These are phyloP conservation scores for Lysandra coridon DNA, from an alignment of 2,888 invertebrate genomes.

Conservation along the genomic window DNA sequence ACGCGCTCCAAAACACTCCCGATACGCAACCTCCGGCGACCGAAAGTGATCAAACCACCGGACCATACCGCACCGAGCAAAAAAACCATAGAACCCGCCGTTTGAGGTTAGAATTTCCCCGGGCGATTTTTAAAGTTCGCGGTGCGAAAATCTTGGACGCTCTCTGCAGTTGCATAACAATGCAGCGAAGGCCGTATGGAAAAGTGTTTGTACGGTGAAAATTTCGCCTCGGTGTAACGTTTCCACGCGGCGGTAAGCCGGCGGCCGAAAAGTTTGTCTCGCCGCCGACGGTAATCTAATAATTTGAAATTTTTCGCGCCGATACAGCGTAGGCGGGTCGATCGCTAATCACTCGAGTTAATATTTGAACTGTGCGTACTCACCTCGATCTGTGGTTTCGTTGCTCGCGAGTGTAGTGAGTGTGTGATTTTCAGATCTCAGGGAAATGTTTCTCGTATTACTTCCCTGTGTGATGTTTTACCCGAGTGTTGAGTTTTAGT, in stretches of 20 bases:
- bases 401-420: conserved; percentile 53
- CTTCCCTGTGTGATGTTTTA: conserved; percentile 72
- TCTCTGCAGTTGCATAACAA: conserved; percentile 72
- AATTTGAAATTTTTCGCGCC: conserved; percentile 69
- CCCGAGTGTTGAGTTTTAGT: conserved; percentile 68
- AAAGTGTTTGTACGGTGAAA: conserved; percentile 65
- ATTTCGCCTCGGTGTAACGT: conserved; percentile 54
- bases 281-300: conserved; percentile 66
- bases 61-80: conserved; percentile 29
- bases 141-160: conserved; percentile 52
- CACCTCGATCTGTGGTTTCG: conserved; percentile 45
- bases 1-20: conserved; percentile 50
- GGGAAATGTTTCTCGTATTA: conserved; percentile 71
- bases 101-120: conserved; percentile 62
- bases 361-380: conserved; percentile 47
- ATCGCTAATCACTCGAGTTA: conserved; percentile 57
- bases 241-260: conserved; percentile 56
- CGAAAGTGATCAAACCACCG: conserved; percentile 41
- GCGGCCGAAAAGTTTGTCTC: conserved; percentile 60
- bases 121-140: conserved; percentile 54
- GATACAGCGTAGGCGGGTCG: conserved; percentile 46
- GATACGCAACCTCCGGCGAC: conserved; percentile 63
- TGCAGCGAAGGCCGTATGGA: conserved; percentile 70
- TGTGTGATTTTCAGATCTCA: conserved; percentile 69
- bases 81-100: conserved; percentile 36